Evolutionary conservation across 2,113 vertebrate genomes (phyloP), one percentile per base, ranked within the genome.

Genomic region (Percopsis transmontana): DNA sequence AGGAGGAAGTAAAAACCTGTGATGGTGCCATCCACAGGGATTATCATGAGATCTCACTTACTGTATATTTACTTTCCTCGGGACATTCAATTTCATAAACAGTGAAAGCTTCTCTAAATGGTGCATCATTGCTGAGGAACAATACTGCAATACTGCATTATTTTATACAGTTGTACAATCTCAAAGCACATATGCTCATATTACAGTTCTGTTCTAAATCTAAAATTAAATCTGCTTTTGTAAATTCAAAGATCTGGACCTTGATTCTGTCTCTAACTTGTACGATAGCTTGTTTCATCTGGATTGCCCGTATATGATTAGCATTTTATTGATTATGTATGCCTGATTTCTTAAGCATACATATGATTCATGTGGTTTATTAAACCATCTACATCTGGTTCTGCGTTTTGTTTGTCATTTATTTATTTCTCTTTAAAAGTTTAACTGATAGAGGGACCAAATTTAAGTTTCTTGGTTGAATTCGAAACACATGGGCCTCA

Each of bases 301-400:
- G 2, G 5, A 53, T 38, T 51, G 0, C 67, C 33, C 69, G 12
- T 44, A 55, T 21, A 15, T 64, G 24, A 33, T 33, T 33, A 6
- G 5, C 5, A 4, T 33, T 33, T 33, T 7, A 6, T 33, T 33
- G 27, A 6, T 33, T 33, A 7, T 33, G 27, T 33, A 33, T 74
- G 63, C 47, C 59, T 71, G 42, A 61, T 33, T 4, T 33, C 27
- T 33, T 33, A 33, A 6, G 14, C 1, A 10, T 38, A 0, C 20
- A 55, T 14, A 38, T 13, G 57, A 58, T 16, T 68, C 23, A 39
- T n/a, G 23, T 2, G 14, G 33, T 55, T 58, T 18, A 58, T 55
- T 70, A 63, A 73, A 70, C 1, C 33, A 23, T 56, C 47, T 64
- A 33, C 5, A n/a, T 39, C 23, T 0, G 56, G 27, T 13, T 50